A percentile compares a stretch with the other conserved stretches of the same genome.
phyloP scores from a whole-genome alignment of 2,113 vertebrate genomes.

The Symphodus melops region DNA sequence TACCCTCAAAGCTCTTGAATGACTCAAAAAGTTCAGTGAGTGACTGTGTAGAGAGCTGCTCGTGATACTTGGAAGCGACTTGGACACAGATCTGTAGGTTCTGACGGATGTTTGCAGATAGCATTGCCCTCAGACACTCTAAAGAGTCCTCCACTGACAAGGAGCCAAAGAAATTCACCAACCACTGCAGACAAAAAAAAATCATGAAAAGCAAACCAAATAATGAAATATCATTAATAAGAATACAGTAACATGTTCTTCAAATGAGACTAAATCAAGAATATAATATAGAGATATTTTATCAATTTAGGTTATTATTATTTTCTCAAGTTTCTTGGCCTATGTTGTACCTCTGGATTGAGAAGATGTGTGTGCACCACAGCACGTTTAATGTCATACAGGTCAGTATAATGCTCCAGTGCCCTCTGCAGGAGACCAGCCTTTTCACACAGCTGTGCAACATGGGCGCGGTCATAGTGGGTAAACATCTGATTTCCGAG shows the following conservation, averaged over 20 bases:
- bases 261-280: background rate
- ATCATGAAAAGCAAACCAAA: background rate
- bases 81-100: conserved; percentile 99
- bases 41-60: conserved; percentile 95
- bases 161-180: conserved; percentile 99
- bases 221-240: background rate
- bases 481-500: conserved; percentile 99
- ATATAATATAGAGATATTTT: no score
- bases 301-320: background rate
- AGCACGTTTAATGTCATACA: conserved; percentile 97
- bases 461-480: conserved; percentile 97
- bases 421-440: conserved; percentile 97
- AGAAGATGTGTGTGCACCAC: conserved; percentile 99
- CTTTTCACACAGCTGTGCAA: conserved; percentile 98
- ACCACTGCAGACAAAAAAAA: conserved; percentile 85
- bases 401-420: conserved; percentile 96
- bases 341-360: conserved; percentile 92
- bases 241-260: background rate
- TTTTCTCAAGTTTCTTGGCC: background rate
- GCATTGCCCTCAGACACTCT: conserved; percentile 97
- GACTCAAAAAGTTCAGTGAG: conserved; percentile 99
- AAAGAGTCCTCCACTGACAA: conserved; percentile 98
- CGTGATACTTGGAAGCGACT: conserved; percentile 98
- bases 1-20: conserved; percentile 99
- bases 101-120: conserved; percentile 98